Evolutionary conservation across 2,888 invertebrate species (phyloP).

Genomic region (Caenorhabditis sinica): DNA sequence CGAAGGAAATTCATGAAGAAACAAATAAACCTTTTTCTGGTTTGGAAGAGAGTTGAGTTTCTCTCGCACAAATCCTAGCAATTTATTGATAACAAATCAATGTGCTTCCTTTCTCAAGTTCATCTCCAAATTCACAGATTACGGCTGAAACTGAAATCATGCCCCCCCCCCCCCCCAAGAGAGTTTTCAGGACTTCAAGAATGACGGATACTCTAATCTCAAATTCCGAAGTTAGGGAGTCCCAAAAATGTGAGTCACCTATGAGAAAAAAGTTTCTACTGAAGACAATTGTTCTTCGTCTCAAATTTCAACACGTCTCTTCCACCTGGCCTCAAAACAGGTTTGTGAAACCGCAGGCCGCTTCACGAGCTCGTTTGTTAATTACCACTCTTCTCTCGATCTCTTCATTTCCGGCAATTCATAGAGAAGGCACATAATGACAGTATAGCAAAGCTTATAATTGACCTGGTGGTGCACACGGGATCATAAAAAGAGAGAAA

Average conservation of each 20-base stretch:
- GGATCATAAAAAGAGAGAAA: conserved; percentile 4
- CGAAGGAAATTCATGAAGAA: too few relatives aligned
- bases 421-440: neutral
- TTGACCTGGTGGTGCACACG: neutral
- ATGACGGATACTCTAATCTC: too few relatives aligned
- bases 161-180: too few relatives aligned
- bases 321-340: neutral
- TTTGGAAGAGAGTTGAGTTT: too few relatives aligned
- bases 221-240: too few relatives aligned
- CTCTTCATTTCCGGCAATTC: conserved; percentile 2
- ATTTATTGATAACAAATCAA: too few relatives aligned
- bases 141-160: too few relatives aligned
- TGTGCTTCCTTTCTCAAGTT: too few relatives aligned
- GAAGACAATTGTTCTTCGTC: neutral
- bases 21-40: too few relatives aligned
- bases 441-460: neutral
- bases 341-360: neutral
- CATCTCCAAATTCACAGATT: too few relatives aligned
- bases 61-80: too few relatives aligned
- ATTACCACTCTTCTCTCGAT: neutral
- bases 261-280: neutral
- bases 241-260: neutral
- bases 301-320: neutral
- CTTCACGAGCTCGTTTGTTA: neutral
- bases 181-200: neutral